These are phyloP conservation scores for Diorhabda elongata DNA, from an alignment of 1,140 invertebrate genomes.

Conservation along the genomic window DNA sequence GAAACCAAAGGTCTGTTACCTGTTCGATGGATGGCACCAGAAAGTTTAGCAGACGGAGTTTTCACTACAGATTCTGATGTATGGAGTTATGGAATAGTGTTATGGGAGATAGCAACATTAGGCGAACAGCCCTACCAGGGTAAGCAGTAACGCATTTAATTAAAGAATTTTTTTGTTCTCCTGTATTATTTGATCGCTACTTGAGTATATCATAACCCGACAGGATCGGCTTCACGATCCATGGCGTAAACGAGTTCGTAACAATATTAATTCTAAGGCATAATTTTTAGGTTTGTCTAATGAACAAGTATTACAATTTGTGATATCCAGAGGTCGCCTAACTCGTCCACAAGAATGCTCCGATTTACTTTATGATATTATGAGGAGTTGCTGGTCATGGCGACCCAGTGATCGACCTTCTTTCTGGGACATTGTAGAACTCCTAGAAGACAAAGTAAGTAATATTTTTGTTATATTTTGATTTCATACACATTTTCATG, in stretches of 20 bases:
- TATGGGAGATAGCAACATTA: slow-evolving; percentile 74
- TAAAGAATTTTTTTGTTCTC: no score
- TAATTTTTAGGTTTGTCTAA: slow-evolving; percentile 49
- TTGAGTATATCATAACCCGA: no score
- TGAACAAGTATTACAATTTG: slow-evolving; percentile 63
- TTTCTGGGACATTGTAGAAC: slow-evolving; percentile 74
- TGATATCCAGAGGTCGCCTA: slow-evolving; percentile 61
- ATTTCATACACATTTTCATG: no score
- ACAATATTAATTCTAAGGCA: no score
- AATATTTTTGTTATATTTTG: background rate
- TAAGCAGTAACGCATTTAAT: slow-evolving; percentile 32
- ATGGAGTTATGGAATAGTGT: slow-evolving; percentile 71
- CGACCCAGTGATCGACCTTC: slow-evolving; percentile 61
- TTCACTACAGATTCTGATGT: slow-evolving; percentile 72
- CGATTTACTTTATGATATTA: slow-evolving; percentile 48
- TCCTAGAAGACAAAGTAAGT: slow-evolving; percentile 52
- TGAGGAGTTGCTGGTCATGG: slow-evolving; percentile 52
- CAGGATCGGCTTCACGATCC: no score
- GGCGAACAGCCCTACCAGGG: slow-evolving; percentile 77
- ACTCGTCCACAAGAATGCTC: slow-evolving; percentile 55
- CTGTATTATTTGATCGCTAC: no score
- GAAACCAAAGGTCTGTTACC: slow-evolving; percentile 58
- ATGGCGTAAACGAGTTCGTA: no score
- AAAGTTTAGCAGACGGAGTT: slow-evolving; percentile 68
- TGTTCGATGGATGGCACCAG: slow-evolving; percentile 78